phyloP scores from a whole-genome alignment of 2,113 vertebrate genomes.

The Zapornia atra region DNA sequence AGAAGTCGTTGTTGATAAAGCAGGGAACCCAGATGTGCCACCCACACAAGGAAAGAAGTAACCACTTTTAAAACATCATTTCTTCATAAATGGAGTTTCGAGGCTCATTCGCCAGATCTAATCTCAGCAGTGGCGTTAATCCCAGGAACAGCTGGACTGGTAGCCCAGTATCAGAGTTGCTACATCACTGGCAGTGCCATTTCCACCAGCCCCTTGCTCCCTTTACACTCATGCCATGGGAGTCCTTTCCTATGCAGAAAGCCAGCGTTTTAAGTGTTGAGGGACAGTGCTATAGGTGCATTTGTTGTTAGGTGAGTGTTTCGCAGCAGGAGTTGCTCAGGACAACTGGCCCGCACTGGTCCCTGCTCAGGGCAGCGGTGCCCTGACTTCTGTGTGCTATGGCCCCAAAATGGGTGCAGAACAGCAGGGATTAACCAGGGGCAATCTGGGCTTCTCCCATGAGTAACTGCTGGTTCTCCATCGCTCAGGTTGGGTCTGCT shows the following conservation, averaged over 20 bases:
- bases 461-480: background rate
- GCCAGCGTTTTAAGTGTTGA: background rate
- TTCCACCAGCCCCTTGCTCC: background rate
- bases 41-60: background rate
- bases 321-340: background rate
- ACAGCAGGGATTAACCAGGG: background rate
- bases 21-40: background rate
- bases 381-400: background rate
- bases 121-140: accelerated
- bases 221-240: accelerated
- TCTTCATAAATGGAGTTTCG: background rate
- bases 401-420: background rate
- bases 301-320: background rate
- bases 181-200: background rate
- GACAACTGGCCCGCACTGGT: background rate
- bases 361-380: background rate
- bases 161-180: background rate
- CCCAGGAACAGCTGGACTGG: background rate
- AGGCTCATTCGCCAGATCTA: background rate
- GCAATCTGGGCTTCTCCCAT: background rate
- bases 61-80: background rate
- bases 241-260: background rate
- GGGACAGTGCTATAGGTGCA: background rate
- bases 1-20: background rate
- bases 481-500: background rate